These are phyloP conservation scores for Pteropus alecto DNA, from an alignment of 2,113 vertebrate species.

Conservation along the genomic window DNA sequence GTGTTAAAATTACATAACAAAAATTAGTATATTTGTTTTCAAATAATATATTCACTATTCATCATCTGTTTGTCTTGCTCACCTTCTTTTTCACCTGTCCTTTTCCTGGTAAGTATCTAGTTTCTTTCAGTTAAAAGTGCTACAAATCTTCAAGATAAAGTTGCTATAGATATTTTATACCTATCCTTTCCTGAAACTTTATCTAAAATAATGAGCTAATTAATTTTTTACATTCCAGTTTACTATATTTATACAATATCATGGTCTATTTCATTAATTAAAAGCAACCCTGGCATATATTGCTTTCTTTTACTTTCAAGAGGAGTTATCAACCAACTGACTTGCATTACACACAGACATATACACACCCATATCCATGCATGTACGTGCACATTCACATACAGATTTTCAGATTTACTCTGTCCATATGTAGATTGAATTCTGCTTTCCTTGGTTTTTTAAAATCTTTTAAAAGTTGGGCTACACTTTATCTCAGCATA, in stretches of 20 bases:
- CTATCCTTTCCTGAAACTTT: background rate
- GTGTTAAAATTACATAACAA: background rate
- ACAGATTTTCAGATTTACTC: background rate
- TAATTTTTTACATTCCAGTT: background rate
- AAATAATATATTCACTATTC: background rate
- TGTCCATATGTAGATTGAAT: background rate
- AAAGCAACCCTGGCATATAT: background rate
- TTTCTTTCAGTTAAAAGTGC: background rate
- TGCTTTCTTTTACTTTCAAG: background rate
- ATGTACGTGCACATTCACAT: background rate
- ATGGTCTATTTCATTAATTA: background rate
- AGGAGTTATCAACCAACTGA: background rate
- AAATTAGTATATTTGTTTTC: background rate
- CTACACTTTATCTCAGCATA: background rate
- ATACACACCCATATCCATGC: too few species aligned
- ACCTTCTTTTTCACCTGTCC: background rate
- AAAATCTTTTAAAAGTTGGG: background rate
- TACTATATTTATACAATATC: background rate
- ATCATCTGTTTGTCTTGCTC: background rate
- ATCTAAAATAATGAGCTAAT: slow-evolving; percentile 1
- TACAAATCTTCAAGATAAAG: background rate
- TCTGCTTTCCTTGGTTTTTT: background rate
- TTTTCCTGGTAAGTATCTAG: background rate
- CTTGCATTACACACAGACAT: background rate
- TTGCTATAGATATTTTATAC: background rate